Conservation (phyloP, 2,113 vertebrate species). For the Porphyrio hochstetteri region DNA sequence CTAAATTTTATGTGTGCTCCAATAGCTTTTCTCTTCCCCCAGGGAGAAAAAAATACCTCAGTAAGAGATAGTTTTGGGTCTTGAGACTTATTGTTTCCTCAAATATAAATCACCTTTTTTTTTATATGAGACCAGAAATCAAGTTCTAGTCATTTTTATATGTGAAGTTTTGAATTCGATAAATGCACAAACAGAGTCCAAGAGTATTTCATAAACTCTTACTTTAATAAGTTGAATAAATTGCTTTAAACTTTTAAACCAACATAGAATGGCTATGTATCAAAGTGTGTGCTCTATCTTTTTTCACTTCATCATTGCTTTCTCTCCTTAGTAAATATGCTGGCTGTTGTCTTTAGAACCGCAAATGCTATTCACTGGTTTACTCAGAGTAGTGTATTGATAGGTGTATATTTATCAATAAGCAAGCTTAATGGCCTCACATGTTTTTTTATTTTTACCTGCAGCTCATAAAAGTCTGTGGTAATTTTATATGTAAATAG, state of each 20-base stretch:
- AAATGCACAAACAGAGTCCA: constrained; percentile 20
- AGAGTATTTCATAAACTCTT: constrained; percentile 44
- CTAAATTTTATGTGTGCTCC: constrained; percentile 59
- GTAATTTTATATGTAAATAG: background rate
- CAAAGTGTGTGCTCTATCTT: background rate
- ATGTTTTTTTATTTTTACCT: background rate
- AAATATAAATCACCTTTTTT: constrained; percentile 36
- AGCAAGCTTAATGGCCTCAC: background rate
- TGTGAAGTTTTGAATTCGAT: constrained; percentile 17
- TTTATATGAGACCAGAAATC: constrained; percentile 25
- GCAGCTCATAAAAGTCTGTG: background rate
- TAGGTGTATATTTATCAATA: background rate
- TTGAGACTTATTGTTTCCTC: constrained; percentile 60
- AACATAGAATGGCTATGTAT: background rate
- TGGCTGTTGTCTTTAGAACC: background rate
- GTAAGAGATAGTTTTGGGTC: constrained; percentile 27
- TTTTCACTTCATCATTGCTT: background rate
- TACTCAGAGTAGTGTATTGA: background rate
- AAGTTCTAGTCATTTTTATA: constrained; percentile 52
- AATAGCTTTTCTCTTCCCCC: constrained; percentile 59
- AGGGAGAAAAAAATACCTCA: constrained; percentile 34
- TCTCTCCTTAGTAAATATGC: background rate
- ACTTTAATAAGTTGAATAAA: constrained; percentile 43
- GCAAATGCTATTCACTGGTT: background rate
- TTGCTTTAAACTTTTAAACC: constrained; percentile 17